These are phyloP conservation scores for Callocephalon fimbriatum DNA, from an alignment of 2,113 vertebrate genomes.

Conservation along the genomic window DNA sequence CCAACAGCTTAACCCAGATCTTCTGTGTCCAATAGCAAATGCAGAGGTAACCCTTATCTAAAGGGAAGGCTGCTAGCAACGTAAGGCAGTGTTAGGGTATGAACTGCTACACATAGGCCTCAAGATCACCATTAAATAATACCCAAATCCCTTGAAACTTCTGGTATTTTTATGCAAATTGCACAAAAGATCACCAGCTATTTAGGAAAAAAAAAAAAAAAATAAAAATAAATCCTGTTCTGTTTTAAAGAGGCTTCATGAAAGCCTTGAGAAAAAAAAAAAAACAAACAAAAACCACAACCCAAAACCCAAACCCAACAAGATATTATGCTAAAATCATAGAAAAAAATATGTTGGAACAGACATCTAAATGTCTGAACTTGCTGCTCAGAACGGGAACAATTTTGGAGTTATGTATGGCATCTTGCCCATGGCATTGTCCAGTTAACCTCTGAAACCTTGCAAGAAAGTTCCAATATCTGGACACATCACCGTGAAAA, in stretches of 20 bases:
- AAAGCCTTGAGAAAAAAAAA: not conserved
- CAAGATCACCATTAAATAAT: not conserved
- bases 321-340: not conserved
- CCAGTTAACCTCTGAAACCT: not conserved
- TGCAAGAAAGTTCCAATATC: not conserved
- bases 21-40: not conserved
- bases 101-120: not conserved
- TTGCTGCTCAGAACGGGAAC: not conserved
- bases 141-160: not conserved
- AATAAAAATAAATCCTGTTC: not conserved
- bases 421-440: not conserved
- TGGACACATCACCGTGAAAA: not conserved
- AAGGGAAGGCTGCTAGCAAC: not conserved
- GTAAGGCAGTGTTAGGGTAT: not conserved
- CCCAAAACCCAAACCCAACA: not conserved
- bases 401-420: not conserved
- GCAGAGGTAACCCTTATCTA: not conserved
- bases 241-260: not conserved
- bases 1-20: not conserved
- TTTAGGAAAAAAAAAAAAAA: not conserved
- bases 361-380: not conserved
- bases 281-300: not conserved
- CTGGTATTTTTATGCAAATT: not conserved
- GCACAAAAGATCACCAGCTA: not conserved
- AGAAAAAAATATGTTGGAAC: not conserved